phyloP scores from a whole-genome alignment of 2,888 invertebrate genomes.

The Caenorhabditis angaria region DNA sequence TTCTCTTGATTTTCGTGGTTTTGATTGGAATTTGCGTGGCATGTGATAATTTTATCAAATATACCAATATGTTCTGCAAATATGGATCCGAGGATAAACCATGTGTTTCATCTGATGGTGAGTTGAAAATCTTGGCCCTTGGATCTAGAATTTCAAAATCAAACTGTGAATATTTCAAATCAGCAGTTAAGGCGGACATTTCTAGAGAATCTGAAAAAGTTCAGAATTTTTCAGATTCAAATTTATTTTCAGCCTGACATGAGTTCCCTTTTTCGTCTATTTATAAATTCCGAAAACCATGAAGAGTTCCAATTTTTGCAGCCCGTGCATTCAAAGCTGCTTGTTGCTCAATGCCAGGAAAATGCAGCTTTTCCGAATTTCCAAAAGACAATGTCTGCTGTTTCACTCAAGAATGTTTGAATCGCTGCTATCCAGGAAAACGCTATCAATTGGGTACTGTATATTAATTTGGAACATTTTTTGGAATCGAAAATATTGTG shows the following conservation, averaged over 20 bases:
- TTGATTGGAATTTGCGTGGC: slow-evolving; percentile 3
- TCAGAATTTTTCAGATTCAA: background rate
- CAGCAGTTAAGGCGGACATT: slow-evolving; percentile 9
- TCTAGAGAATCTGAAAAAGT: slow-evolving; percentile 23
- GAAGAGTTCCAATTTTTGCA: slow-evolving; percentile 7
- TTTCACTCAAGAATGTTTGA: slow-evolving; percentile 62
- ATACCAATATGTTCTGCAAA: slow-evolving; percentile 52
- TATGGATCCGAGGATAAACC: slow-evolving; percentile 46
- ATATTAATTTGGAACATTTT: too few species aligned
- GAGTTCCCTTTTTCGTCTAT: background rate
- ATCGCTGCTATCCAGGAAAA: slow-evolving; percentile 67
- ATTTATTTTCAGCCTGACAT: background rate
- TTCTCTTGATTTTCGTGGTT: slow-evolving; percentile 14
- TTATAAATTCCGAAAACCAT: background rate
- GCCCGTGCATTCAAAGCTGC: slow-evolving; percentile 23
- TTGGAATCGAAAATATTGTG: too few species aligned
- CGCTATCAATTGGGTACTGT: slow-evolving; percentile 61
- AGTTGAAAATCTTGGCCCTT: slow-evolving; percentile 4
- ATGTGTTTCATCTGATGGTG: slow-evolving; percentile 39
- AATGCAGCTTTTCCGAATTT: slow-evolving; percentile 34
- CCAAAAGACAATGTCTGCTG: slow-evolving; percentile 59
- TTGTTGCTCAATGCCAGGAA: slow-evolving; percentile 28
- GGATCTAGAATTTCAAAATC: background rate
- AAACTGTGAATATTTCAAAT: background rate
- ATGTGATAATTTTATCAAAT: slow-evolving; percentile 48